Percentiles rank a stretch among this genome's conserved stretches.
Evolutionary conservation across 2,888 invertebrate genomes (phyloP).

Genomic region (Blastobasis adustella): DNA sequence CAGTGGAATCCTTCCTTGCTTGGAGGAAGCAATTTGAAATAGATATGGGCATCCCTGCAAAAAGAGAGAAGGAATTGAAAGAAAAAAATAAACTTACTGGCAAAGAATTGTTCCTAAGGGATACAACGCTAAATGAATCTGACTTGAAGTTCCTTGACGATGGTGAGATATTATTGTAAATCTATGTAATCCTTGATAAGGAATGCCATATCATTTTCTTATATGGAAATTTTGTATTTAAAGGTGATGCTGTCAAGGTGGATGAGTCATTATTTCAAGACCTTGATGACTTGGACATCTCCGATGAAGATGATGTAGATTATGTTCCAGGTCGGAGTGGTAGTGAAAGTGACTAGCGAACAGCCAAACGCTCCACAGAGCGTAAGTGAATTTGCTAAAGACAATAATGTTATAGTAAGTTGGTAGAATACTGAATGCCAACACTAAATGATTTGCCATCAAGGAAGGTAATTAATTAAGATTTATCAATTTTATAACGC

Average conservation of each 20-base stretch:
- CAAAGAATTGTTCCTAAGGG: slow-evolving; percentile 93
- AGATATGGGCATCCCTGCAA: slow-evolving; percentile 86
- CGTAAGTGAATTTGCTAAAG: slow-evolving; percentile 2
- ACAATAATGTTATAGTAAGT: background rate
- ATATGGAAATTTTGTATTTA: slow-evolving; percentile 17
- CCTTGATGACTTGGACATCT: slow-evolving; percentile 86
- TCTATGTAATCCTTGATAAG: no score
- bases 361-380: slow-evolving; percentile 6
- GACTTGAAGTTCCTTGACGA: slow-evolving; percentile 97
- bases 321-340: slow-evolving; percentile 75
- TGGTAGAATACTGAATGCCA: no score
- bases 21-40: slow-evolving; percentile 97
- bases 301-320: slow-evolving; percentile 79
- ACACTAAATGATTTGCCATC: no score
- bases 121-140: slow-evolving; percentile 95
- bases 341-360: slow-evolving; percentile 58
- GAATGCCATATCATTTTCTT: no score
- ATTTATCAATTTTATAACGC: no score
- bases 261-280: slow-evolving; percentile 96
- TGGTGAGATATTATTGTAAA: slow-evolving; percentile 58
- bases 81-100: slow-evolving; percentile 92
- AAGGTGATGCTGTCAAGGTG: slow-evolving; percentile 89
- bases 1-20: slow-evolving; percentile 94
- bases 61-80: slow-evolving; percentile 80
- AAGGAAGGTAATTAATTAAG: no score